Evolutionary conservation across 2,113 vertebrate genomes (phyloP).

Genomic region (Sceloporus undulatus): DNA sequence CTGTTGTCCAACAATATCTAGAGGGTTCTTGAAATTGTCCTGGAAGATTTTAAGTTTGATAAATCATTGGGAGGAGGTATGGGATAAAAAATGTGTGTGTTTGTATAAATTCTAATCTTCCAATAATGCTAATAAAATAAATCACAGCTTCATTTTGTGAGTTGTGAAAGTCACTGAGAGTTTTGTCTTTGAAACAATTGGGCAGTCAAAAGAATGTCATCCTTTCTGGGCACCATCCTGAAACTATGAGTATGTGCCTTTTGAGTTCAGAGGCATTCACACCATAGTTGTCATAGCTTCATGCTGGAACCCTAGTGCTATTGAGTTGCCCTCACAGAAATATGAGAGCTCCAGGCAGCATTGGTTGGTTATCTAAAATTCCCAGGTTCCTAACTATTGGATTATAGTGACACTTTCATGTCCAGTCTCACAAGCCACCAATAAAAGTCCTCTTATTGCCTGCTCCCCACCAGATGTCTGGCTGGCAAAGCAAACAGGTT

Average conservation of each 20-base stretch:
- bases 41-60: not conserved
- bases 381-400: not conserved
- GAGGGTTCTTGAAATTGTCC: not conserved
- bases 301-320: not conserved
- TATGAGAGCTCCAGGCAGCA: not conserved
- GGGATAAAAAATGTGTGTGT: not conserved
- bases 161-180: not conserved
- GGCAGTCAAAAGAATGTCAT: not conserved
- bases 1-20: not conserved
- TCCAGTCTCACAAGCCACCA: not conserved
- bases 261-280: no score
- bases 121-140: not conserved
- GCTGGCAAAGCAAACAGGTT: slow-evolving; percentile 24
- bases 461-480: slow-evolving; percentile 26
- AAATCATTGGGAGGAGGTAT: not conserved
- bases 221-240: not conserved
- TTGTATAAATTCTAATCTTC: not conserved
- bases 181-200: not conserved
- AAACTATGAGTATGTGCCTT: not conserved
- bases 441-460: slow-evolving; percentile 18
- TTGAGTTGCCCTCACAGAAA: not conserved
- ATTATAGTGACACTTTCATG: not conserved
- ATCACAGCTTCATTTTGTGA: not conserved
- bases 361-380: not conserved
- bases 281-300: not conserved